Percentiles rank a stretch among this genome's conserved stretches.
Conservation (phyloP, 2,797 vertebrate species). For the Brachyrhaphis roseni region DNA sequence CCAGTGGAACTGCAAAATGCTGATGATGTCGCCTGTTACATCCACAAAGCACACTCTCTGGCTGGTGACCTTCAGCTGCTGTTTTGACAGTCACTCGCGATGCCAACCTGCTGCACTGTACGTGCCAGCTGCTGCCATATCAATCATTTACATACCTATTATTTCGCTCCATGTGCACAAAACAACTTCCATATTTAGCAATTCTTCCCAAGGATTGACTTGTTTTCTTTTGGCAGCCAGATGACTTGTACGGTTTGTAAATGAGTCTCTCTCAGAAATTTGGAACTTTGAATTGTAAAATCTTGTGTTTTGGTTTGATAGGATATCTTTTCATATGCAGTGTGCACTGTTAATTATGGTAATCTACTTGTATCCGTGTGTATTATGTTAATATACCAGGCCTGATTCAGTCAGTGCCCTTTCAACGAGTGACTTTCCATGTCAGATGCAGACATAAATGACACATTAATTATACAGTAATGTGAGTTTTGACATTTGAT, state of each 20-base stretch:
- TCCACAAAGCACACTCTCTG: not conserved
- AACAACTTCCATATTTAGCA: not conserved
- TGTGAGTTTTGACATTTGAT: constrained; percentile 8
- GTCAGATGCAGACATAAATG: not conserved
- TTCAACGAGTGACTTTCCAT: not conserved
- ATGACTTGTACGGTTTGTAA: not conserved
- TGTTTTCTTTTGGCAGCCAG: not conserved
- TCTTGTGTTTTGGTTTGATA: not conserved
- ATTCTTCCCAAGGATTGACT: not conserved
- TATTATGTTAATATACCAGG: not conserved
- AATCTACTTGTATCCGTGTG: not conserved
- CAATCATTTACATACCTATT: not conserved
- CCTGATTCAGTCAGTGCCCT: not conserved
- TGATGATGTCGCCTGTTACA: not conserved
- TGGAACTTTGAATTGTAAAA: not conserved
- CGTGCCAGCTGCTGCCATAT: not conserved
- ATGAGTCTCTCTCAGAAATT: not conserved
- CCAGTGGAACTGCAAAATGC: not conserved
- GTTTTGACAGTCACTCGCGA: not conserved
- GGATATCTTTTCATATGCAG: not conserved
- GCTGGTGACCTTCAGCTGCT: not conserved
- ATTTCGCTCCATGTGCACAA: not conserved
- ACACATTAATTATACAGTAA: constrained; percentile 4
- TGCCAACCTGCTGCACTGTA: not conserved
- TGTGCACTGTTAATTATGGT: not conserved